Percentiles rank a stretch among this genome's conserved stretches.
Conservation (phyloP, 2,113 vertebrate genomes). For the Mobula birostris region DNA sequence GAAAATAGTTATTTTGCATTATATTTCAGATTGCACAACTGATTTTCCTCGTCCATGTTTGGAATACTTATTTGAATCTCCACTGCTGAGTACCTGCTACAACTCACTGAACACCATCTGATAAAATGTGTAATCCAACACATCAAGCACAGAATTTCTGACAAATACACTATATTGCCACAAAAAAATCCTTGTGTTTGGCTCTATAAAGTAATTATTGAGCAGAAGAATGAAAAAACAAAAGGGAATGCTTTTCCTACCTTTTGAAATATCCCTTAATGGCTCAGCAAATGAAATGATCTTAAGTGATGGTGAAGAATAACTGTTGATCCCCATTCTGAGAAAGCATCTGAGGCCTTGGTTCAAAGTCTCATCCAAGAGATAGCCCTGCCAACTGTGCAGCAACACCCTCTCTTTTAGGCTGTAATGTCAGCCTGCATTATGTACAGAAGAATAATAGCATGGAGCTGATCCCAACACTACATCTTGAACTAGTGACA, state of each 20-base stretch:
- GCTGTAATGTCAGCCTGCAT: background rate
- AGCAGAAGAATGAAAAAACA: background rate
- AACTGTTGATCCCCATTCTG: background rate
- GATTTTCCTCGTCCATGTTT: background rate
- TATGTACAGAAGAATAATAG: background rate
- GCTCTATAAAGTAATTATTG: background rate
- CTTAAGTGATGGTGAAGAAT: background rate
- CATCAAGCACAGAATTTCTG: background rate
- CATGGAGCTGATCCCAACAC: background rate
- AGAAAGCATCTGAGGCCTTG: background rate
- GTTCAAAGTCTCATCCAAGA: background rate
- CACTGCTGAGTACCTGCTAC: background rate
- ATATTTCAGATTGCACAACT: too few species aligned
- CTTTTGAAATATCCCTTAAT: background rate
- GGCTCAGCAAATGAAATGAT: background rate
- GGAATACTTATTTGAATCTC: background rate
- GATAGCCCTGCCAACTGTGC: background rate
- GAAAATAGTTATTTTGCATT: background rate
- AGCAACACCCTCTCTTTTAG: background rate
- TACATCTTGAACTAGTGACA: background rate
- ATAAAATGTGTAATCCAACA: background rate
- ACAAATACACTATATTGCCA: background rate
- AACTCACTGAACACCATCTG: background rate
- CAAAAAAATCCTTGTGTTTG: background rate
- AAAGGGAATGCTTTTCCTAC: background rate